phyloP scores from a whole-genome alignment of 2,797 vertebrate genomes.

The Poecilia gillii region DNA sequence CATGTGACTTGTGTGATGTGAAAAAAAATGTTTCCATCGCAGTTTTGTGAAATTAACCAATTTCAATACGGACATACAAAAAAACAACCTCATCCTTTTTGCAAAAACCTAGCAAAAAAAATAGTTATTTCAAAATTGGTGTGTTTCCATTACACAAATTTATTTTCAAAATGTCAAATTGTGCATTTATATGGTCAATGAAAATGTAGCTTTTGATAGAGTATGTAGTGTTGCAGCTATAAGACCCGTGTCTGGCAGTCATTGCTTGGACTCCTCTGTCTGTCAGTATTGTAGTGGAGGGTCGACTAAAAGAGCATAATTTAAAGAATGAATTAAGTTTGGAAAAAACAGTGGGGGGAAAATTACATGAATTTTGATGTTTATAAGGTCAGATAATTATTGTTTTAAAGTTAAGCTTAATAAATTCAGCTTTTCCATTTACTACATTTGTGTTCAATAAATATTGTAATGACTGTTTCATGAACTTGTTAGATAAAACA shows the following conservation, averaged over 20 bases:
- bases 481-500: not conserved
- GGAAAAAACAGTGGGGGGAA: not conserved
- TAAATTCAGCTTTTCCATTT: not conserved
- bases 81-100: too few relatives aligned
- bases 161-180: too few relatives aligned
- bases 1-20: too few relatives aligned
- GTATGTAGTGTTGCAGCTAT: not conserved
- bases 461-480: not conserved
- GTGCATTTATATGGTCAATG: too few relatives aligned
- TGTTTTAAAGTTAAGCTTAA: not conserved
- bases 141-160: too few relatives aligned
- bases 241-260: not conserved
- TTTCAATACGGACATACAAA: too few relatives aligned
- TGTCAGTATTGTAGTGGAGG: not conserved
- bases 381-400: not conserved
- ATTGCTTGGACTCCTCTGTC: not conserved
- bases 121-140: too few relatives aligned
- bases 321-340: not conserved
- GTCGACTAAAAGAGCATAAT: not conserved
- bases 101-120: too few relatives aligned
- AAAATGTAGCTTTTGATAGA: not conserved
- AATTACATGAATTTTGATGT: not conserved
- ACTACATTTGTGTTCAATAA: not conserved
- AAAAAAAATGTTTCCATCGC: too few relatives aligned
- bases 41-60: too few relatives aligned